A percentile compares a stretch with the other conserved stretches of the same genome.
Evolutionary conservation across 2,797 vertebrate species (phyloP).

Genomic region (Heliangelus exortis): DNA sequence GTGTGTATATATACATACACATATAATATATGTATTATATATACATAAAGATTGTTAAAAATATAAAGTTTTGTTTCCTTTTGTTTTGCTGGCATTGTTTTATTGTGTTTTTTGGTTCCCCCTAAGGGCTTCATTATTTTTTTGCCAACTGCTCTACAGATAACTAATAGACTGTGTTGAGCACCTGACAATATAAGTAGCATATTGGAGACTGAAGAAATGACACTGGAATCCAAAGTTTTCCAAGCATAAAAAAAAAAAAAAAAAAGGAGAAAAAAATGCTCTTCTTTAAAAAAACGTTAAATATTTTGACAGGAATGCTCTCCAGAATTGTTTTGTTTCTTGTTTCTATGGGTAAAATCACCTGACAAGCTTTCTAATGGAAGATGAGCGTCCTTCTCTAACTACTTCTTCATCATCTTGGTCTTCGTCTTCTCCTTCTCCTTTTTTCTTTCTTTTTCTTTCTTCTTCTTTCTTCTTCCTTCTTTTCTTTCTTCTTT

Average conservation of each 20-base stretch:
- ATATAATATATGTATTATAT: no score
- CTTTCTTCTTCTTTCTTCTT: no score
- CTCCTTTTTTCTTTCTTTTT: no score
- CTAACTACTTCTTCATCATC: neutral
- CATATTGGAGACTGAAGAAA: neutral
- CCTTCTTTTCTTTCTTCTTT: no score
- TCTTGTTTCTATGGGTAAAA: neutral
- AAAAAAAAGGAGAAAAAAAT: rapidly evolving
- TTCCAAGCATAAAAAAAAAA: neutral
- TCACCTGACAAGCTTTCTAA: neutral
- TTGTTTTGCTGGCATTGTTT: neutral
- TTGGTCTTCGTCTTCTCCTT: no score
- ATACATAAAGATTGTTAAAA: no score
- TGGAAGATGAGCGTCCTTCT: neutral
- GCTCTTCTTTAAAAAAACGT: neutral
- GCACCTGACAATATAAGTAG: neutral
- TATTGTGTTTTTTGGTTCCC: neutral
- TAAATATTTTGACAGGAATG: neutral
- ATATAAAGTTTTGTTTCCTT: neutral
- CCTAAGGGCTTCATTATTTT: neutral
- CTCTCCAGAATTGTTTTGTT: neutral
- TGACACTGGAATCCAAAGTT: neutral
- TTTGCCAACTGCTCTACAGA: neutral
- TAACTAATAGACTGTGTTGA: neutral
- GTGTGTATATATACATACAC: no score